Percentiles rank a stretch among this genome's conserved stretches.
Evolutionary conservation across 2,888 invertebrate species (phyloP).

Genomic region (Drosophila flavopinicola): DNA sequence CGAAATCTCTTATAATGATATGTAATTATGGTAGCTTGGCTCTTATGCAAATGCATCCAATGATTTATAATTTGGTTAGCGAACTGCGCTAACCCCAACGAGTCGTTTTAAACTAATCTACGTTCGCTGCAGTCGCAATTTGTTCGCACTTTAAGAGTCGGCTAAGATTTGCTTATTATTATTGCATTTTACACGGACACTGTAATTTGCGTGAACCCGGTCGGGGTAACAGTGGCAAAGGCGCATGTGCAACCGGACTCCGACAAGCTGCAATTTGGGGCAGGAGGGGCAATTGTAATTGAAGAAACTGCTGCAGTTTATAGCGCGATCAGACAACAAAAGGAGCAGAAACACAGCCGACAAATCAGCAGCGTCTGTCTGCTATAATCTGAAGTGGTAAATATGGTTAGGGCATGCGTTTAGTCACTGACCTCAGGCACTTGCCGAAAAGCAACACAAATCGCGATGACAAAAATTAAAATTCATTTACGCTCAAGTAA

Average conservation of each 20-base stretch:
- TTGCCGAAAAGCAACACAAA: constrained; percentile 32
- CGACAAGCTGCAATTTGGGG: constrained; percentile 64
- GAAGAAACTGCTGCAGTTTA: constrained; percentile 43
- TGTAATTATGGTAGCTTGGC: background rate
- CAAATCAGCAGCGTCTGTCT: constrained; percentile 24
- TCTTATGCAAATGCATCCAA: constrained; percentile 45
- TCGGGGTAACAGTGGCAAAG: constrained; percentile 33
- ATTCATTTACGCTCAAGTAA: constrained; percentile 80
- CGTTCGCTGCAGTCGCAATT: constrained; percentile 36
- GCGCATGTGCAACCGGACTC: constrained; percentile 49
- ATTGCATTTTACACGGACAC: constrained; percentile 54
- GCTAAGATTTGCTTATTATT: constrained; percentile 51
- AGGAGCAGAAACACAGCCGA: constrained; percentile 7
- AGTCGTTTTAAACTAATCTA: constrained; percentile 25
- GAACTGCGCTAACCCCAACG: constrained; percentile 30
- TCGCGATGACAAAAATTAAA: constrained; percentile 69
- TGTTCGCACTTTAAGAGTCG: constrained; percentile 67
- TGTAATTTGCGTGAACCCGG: constrained; percentile 59
- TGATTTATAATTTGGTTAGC: constrained; percentile 26
- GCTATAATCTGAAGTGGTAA: constrained; percentile 48
- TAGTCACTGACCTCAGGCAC: constrained; percentile 59
- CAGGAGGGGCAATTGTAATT: constrained; percentile 30
- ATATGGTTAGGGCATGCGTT: constrained; percentile 1
- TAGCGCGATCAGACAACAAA: constrained; percentile 27
- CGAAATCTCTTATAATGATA: background rate